phyloP scores from a whole-genome alignment of 2,797 vertebrate species.

The Galaxias olidus region DNA sequence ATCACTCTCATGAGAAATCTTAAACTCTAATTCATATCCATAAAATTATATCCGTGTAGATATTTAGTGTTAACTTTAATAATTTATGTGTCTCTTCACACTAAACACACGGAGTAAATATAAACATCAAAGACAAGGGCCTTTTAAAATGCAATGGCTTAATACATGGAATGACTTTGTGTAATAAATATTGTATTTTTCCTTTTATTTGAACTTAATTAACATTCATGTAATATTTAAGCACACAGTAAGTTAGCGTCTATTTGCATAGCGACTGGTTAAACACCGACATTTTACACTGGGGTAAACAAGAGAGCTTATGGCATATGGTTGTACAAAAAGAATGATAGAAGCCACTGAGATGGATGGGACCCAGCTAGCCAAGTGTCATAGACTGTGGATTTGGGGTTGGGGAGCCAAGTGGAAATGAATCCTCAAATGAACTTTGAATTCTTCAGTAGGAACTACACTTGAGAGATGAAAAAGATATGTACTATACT shows the following conservation, averaged over 20 bases:
- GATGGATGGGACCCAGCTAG: neutral
- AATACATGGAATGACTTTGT: slow-evolving; percentile 62
- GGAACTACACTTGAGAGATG: no score
- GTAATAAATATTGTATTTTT: slow-evolving; percentile 78
- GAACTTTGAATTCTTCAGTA: no score
- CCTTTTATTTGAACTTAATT: slow-evolving; percentile 77
- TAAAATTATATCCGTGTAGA: slow-evolving; percentile 75
- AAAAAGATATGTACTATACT: no score
- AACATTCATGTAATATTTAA: slow-evolving; percentile 79
- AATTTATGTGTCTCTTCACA: slow-evolving; percentile 69
- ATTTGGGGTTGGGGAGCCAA: no score
- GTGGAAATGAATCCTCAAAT: no score
- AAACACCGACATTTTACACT: slow-evolving; percentile 56
- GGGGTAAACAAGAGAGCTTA: slow-evolving; percentile 32
- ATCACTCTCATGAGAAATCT: slow-evolving; percentile 80
- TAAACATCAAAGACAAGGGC: slow-evolving; percentile 75
- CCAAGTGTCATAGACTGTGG: no score
- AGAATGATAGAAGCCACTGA: neutral
- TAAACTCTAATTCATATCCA: slow-evolving; percentile 76
- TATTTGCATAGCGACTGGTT: slow-evolving; percentile 74
- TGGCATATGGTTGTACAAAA: neutral
- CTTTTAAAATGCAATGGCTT: slow-evolving; percentile 68
- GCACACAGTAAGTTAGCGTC: slow-evolving; percentile 68
- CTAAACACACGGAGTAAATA: slow-evolving; percentile 77
- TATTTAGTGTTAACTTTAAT: slow-evolving; percentile 74